Percentiles rank a stretch among this genome's conserved stretches.
Evolutionary conservation across 2,888 invertebrate genomes (phyloP).

Genomic region (Eupithecia insigniata): DNA sequence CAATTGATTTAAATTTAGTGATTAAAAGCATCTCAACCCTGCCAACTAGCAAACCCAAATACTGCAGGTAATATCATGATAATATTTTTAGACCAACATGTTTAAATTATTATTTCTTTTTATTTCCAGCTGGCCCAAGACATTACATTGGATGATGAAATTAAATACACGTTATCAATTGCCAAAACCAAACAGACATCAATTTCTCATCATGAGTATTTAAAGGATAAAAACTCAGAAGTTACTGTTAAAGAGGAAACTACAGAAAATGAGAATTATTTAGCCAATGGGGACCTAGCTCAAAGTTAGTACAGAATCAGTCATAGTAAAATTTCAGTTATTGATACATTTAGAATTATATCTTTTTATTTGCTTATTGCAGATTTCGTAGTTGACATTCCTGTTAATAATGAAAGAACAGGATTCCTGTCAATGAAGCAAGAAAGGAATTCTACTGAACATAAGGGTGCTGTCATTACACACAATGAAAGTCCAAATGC

Average conservation of each 20-base stretch:
- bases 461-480: not conserved
- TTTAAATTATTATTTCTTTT: not conserved
- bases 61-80: not conserved
- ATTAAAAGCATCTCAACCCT: too few relatives aligned
- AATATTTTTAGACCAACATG: not conserved
- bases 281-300: conserved; percentile 3
- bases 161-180: conserved; percentile 8
- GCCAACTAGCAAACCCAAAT: not conserved
- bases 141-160: conserved; percentile 5
- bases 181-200: conserved; percentile 17
- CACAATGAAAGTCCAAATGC: not conserved
- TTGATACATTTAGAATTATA: not conserved
- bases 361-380: conserved; percentile 3
- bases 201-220: conserved; percentile 11
- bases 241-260: conserved; percentile 24
- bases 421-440: conserved; percentile 18
- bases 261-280: not conserved
- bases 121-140: conserved; percentile 18
- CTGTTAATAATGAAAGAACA: conserved; percentile 5
- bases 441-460: conserved; percentile 22
- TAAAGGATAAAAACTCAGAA: conserved; percentile 8
- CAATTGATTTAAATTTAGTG: too few relatives aligned
- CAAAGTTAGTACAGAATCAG: conserved; percentile 9
- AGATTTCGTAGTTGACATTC: conserved; percentile 14
- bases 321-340: not conserved